Conservation (phyloP, 2,888 invertebrate genomes). For the Nomada fucata region DNA sequence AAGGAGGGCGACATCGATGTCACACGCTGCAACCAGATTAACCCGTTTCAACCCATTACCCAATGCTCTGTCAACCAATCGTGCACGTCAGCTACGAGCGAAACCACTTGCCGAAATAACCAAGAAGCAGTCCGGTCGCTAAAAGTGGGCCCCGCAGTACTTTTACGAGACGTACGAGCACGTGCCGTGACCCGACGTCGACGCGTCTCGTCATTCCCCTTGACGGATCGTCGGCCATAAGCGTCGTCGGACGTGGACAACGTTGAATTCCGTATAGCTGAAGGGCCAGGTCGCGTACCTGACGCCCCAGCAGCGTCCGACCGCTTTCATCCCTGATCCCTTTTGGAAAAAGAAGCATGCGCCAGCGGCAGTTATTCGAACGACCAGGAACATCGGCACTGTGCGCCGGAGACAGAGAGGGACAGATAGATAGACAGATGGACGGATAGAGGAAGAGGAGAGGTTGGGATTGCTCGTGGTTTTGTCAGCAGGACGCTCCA, state of each 20-base stretch:
- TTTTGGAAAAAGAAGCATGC: slow-evolving; percentile 50
- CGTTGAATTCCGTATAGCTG: slow-evolving; percentile 45
- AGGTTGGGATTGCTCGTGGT: slow-evolving; percentile 64
- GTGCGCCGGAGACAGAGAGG: slow-evolving; percentile 21
- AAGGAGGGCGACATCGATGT: background rate
- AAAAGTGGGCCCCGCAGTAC: slow-evolving; percentile 16
- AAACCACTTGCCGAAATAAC: background rate
- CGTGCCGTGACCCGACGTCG: slow-evolving; percentile 5
- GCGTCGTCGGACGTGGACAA: slow-evolving; percentile 36
- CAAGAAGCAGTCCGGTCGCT: background rate
- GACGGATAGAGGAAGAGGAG: background rate
- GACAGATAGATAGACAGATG: background rate
- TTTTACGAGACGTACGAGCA: slow-evolving; percentile 15
- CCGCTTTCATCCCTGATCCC: slow-evolving; percentile 32
- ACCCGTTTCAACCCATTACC: background rate
- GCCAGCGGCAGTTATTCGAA: slow-evolving; percentile 46
- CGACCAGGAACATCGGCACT: slow-evolving; percentile 26
- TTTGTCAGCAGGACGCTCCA: slow-evolving; percentile 68
- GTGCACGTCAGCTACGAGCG: background rate
- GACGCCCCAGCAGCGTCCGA: slow-evolving; percentile 11
- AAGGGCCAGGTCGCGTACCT: background rate
- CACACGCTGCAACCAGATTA: background rate
- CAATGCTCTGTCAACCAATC: background rate
- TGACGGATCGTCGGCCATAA: slow-evolving; percentile 49
- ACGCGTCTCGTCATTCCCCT: slow-evolving; percentile 29